Conservation (phyloP, 2,797 vertebrate species). For the Clarias fuscus region DNA sequence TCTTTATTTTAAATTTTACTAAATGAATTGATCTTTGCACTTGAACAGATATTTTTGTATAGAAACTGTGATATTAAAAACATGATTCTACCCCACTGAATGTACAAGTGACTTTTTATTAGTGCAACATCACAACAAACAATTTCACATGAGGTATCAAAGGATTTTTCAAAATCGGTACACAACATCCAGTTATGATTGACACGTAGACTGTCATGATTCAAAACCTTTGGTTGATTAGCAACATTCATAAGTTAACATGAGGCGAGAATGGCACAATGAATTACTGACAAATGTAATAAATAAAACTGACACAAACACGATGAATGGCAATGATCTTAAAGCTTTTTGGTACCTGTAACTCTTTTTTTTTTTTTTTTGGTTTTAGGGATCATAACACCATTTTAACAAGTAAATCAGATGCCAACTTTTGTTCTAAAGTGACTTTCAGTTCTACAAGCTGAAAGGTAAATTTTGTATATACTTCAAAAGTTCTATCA, state of each 20-base stretch:
- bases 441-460: conserved; percentile 23
- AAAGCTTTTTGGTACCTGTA: conserved; percentile 47
- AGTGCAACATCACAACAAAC: conserved; percentile 87
- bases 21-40: not conserved
- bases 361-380: not conserved
- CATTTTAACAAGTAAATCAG: conserved; percentile 28
- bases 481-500: conserved; percentile 16
- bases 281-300: conserved; percentile 31
- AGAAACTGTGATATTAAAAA: not conserved
- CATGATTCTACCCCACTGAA: conserved; percentile 31
- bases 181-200: conserved; percentile 84
- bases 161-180: conserved; percentile 77
- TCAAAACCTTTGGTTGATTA: conserved; percentile 82
- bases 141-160: conserved; percentile 87
- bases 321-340: conserved; percentile 41
- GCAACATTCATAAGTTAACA: conserved; percentile 81
- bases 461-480: conserved; percentile 28
- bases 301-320: conserved; percentile 39
- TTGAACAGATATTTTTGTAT: not conserved
- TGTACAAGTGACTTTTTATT: conserved; percentile 82
- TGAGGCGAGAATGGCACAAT: conserved; percentile 74
- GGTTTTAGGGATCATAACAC: conserved; percentile 31
- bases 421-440: conserved; percentile 5
- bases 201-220: conserved; percentile 78
- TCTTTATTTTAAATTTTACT: not conserved